Percentiles rank a stretch among this genome's conserved stretches.
Evolutionary conservation across 2,888 invertebrate genomes (phyloP).

Genomic region (Cepaea hortensis): DNA sequence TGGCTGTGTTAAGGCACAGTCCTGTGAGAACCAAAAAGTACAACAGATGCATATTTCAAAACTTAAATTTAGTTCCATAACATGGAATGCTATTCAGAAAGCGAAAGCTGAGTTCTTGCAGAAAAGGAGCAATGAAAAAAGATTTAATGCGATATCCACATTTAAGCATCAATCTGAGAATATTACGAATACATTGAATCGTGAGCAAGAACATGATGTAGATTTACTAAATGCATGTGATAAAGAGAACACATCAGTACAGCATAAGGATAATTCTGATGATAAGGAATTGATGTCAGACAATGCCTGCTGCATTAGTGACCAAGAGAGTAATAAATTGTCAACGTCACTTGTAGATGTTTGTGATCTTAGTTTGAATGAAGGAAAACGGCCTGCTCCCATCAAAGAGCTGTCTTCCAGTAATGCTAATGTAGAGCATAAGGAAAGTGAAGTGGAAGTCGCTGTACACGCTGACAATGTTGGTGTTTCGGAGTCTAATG

Average conservation of each 20-base stretch:
- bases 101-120: slow-evolving; percentile 29
- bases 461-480: not conserved
- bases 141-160: not conserved
- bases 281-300: not conserved
- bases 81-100: slow-evolving; percentile 32
- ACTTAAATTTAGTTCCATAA: slow-evolving; percentile 15
- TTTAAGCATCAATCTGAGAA: not conserved
- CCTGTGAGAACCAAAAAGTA: not conserved
- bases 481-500: not conserved
- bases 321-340: not conserved
- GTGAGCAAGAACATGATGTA: not conserved
- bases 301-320: not conserved
- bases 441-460: not conserved
- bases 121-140: slow-evolving; percentile 15
- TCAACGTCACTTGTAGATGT: not conserved
- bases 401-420: not conserved
- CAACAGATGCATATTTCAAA: slow-evolving; percentile 6
- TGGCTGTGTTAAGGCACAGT: not conserved
- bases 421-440: not conserved
- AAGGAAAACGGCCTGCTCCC: not conserved
- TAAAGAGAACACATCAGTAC: not conserved
- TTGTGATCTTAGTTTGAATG: not conserved
- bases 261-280: not conserved
- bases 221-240: not conserved
- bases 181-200: not conserved